phyloP scores from a whole-genome alignment of 2,113 vertebrate genomes.

The Epinephelus moara region DNA sequence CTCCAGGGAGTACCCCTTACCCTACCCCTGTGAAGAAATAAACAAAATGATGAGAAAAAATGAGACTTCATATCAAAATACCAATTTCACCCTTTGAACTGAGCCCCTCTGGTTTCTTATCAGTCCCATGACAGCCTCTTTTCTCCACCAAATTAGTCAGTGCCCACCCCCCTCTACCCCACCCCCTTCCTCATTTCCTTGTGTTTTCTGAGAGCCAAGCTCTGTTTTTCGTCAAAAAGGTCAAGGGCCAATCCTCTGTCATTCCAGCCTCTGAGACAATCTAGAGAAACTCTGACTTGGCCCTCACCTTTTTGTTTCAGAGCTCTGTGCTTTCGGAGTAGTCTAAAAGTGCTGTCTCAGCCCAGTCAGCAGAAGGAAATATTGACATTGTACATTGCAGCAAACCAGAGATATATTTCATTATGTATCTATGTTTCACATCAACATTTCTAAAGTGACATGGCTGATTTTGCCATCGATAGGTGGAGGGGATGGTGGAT shows the following conservation, averaged over 20 bases:
- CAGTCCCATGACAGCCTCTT: slow-evolving; percentile 63
- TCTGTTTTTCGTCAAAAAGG: slow-evolving; percentile 78
- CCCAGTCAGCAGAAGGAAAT: too few species aligned
- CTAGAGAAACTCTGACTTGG: slow-evolving; percentile 2
- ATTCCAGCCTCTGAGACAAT: slow-evolving; percentile 27
- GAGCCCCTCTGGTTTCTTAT: slow-evolving; percentile 75
- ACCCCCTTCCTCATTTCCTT: slow-evolving; percentile 73
- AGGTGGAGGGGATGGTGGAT: too few species aligned
- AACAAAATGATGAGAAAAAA: slow-evolving; percentile 61
- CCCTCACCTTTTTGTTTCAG: slow-evolving; percentile 12
- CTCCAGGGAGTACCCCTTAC: slow-evolving; percentile 28
- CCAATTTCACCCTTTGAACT: slow-evolving; percentile 77
- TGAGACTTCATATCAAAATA: slow-evolving; percentile 63
- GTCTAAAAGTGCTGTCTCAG: not conserved
- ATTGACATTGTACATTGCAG: too few species aligned
- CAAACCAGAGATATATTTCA: too few species aligned
- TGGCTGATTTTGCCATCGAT: too few species aligned
- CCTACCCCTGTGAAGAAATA: slow-evolving; percentile 40
- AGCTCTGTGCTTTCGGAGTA: not conserved
- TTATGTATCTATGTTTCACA: too few species aligned
- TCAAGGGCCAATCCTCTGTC: slow-evolving; percentile 60
- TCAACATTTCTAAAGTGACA: too few species aligned
- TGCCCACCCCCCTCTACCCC: slow-evolving; percentile 54
- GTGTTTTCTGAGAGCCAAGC: slow-evolving; percentile 56
- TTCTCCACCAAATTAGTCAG: slow-evolving; percentile 63